A percentile compares a stretch with the other conserved stretches of the same genome.
Evolutionary conservation across 2,797 vertebrate species (phyloP).

Genomic region (Cuculus canorus): DNA sequence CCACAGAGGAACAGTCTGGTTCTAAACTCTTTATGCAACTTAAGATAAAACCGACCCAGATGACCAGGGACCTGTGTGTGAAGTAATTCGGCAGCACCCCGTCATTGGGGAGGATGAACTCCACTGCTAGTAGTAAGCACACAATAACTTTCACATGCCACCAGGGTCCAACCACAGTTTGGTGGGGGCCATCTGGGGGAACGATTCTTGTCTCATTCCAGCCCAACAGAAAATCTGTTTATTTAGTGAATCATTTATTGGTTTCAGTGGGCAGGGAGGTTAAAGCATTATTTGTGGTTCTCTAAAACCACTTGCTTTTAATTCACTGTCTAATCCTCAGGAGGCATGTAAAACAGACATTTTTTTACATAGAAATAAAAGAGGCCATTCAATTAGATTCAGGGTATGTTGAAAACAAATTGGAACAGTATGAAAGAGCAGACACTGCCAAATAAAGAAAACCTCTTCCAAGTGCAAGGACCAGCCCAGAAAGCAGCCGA

Average conservation of each 20-base stretch:
- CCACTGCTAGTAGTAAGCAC: neutral
- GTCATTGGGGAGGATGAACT: neutral
- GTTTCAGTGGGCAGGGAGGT: constrained; percentile 24
- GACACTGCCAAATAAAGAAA: constrained; percentile 25
- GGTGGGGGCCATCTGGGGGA: neutral
- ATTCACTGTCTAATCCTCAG: constrained; percentile 58
- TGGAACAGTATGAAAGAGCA: neutral
- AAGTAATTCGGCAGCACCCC: neutral
- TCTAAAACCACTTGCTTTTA: constrained; percentile 60
- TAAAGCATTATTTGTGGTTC: constrained; percentile 38
- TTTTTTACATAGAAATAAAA: constrained; percentile 50
- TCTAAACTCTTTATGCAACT: constrained; percentile 70
- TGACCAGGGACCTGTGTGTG: neutral
- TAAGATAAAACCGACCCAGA: constrained; percentile 57
- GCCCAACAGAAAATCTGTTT: constrained; percentile 10
- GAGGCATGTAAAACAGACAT: constrained; percentile 45
- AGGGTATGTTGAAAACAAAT: constrained; percentile 45
- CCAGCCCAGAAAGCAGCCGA: neutral
- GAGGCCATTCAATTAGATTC: constrained; percentile 26
- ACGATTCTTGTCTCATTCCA: neutral
- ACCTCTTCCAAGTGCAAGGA: constrained; percentile 1
- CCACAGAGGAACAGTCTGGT: constrained; percentile 23
- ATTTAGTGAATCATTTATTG: constrained; percentile 16
- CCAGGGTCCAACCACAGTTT: neutral
- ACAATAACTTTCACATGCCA: neutral